phyloP scores from a whole-genome alignment of 2,888 invertebrate species.

The Macrosoma leucophasiata region DNA sequence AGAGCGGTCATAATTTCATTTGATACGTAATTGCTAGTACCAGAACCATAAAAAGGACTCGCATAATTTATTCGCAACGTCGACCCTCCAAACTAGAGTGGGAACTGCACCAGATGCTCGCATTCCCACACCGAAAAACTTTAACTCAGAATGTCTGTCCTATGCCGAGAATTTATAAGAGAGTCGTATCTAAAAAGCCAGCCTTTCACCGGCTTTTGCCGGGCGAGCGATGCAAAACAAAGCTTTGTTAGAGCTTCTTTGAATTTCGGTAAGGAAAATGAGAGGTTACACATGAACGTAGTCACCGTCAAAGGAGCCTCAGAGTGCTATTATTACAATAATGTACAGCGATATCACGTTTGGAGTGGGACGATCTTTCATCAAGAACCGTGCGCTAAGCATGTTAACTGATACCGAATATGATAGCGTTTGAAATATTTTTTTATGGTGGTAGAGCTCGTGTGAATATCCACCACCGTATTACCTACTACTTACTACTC shows the following conservation, averaged over 20 bases:
- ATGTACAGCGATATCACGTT: constrained; percentile 62
- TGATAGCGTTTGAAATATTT: too few species aligned
- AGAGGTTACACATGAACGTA: constrained; percentile 64
- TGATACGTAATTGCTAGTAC: too few species aligned
- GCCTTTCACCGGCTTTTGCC: constrained; percentile 64
- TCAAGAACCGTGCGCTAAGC: too few species aligned
- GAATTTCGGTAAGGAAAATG: constrained; percentile 74
- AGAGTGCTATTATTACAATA: constrained; percentile 69
- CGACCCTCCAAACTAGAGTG: constrained; percentile 42
- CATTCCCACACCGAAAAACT: constrained; percentile 64
- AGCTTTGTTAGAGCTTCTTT: constrained; percentile 72
- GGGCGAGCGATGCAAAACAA: constrained; percentile 71
- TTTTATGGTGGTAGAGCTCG: too few species aligned
- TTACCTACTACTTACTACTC: too few species aligned
- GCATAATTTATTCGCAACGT: constrained; percentile 8
- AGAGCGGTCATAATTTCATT: too few species aligned
- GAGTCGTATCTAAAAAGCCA: constrained; percentile 72
- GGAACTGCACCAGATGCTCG: constrained; percentile 55
- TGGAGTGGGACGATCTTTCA: constrained; percentile 48
- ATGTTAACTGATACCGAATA: too few species aligned
- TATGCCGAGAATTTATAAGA: constrained; percentile 65
- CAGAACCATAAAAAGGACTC: too few species aligned
- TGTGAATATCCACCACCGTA: too few species aligned
- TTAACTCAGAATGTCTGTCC: constrained; percentile 54
- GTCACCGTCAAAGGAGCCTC: constrained; percentile 61